Conservation (phyloP, 2,888 invertebrate species). For the Drosophila differens region DNA sequence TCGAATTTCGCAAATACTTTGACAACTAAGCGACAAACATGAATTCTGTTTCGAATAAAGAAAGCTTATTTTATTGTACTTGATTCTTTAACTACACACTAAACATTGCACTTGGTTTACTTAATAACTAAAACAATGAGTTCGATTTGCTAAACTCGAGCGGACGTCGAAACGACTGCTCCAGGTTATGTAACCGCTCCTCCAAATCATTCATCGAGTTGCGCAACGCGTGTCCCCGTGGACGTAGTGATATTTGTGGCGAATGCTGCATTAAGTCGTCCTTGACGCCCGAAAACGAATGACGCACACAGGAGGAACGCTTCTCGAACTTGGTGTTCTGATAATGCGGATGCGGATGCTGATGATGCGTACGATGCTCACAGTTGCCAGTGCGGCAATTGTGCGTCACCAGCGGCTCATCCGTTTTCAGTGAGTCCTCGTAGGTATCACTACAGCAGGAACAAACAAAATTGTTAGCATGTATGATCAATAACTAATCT, state of each 20-base stretch:
- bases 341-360: slow-evolving; percentile 71
- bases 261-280: slow-evolving; percentile 84
- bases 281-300: slow-evolving; percentile 85
- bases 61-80: slow-evolving; percentile 72
- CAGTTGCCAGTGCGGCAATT: slow-evolving; percentile 74
- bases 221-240: slow-evolving; percentile 83
- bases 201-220: slow-evolving; percentile 85
- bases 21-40: slow-evolving; percentile 26
- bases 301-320: slow-evolving; percentile 82
- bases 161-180: slow-evolving; percentile 84
- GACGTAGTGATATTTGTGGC: slow-evolving; percentile 82
- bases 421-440: slow-evolving; percentile 91
- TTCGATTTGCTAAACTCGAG: slow-evolving; percentile 83
- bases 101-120: slow-evolving; percentile 61
- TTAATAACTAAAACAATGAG: slow-evolving; percentile 69
- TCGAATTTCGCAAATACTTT: slow-evolving; percentile 86
- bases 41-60: slow-evolving; percentile 9
- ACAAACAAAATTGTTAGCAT: no score
- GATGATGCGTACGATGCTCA: slow-evolving; percentile 74
- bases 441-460: slow-evolving; percentile 88
- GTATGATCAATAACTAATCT: not conserved
- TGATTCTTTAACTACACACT: slow-evolving; percentile 59
- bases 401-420: slow-evolving; percentile 74
- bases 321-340: slow-evolving; percentile 83
- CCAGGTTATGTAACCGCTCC: slow-evolving; percentile 84